Evolutionary conservation across 2,797 vertebrate genomes (phyloP).

Genomic region (Spinus pinus): DNA sequence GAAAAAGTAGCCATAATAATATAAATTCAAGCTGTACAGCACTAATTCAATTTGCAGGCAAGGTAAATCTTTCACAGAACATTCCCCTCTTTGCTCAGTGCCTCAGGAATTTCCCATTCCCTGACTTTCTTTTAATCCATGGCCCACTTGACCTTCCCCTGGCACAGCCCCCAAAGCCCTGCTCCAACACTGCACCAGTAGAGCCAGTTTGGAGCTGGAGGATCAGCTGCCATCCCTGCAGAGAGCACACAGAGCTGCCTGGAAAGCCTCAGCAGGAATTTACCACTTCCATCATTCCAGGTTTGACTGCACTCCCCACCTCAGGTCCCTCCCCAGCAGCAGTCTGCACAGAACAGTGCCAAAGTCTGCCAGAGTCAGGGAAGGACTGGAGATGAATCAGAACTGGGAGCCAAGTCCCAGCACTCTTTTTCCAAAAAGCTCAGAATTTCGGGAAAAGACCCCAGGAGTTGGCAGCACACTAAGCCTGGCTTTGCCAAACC

Average conservation of each 20-base stretch:
- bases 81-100: not conserved
- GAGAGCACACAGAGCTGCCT: not conserved
- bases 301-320: not conserved
- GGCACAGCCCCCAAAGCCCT: not conserved
- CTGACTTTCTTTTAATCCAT: not conserved
- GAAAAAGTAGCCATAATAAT: not conserved
- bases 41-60: constrained; percentile 22
- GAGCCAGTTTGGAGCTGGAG: not conserved
- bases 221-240: not conserved
- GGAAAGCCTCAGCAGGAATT: not conserved
- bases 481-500: not conserved
- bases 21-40: not conserved
- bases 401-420: constrained; percentile 4
- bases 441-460: not conserved
- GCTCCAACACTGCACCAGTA: not conserved
- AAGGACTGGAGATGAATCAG: constrained; percentile 3
- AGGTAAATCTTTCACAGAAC: not conserved
- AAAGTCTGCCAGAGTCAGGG: not conserved
- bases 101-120: constrained; percentile 22
- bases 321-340: not conserved
- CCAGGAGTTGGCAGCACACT: not conserved
- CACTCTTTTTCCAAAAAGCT: not conserved
- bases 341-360: not conserved
- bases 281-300: not conserved
- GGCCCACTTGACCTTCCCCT: not conserved